Percentiles rank a stretch among this genome's conserved stretches.
Conservation (phyloP, 2,797 vertebrate species). For the Neosilurus mollespiculum region DNA sequence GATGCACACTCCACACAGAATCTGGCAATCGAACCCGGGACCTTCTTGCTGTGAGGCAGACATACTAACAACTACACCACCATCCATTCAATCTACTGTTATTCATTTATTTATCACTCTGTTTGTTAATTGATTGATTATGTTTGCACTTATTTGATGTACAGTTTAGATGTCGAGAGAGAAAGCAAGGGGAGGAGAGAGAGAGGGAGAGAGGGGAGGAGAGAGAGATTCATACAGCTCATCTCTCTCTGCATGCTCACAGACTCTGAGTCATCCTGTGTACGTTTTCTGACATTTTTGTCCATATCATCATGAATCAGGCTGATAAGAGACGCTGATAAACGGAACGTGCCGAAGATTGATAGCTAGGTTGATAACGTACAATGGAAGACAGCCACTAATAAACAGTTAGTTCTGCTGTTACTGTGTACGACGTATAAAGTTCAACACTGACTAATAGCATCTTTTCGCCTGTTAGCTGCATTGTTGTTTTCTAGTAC, state of each 20-base stretch:
- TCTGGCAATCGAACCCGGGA: too few species aligned
- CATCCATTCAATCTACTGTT: too few species aligned
- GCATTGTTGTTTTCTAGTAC: background rate
- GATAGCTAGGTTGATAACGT: background rate
- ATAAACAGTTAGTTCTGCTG: slow-evolving; percentile 3
- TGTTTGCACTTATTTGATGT: background rate
- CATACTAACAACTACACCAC: too few species aligned
- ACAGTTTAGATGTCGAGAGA: background rate
- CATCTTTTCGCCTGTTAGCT: background rate
- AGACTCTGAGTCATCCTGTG: slow-evolving; percentile 28
- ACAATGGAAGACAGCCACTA: background rate
- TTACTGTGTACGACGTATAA: background rate
- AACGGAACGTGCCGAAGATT: background rate
- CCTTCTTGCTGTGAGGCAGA: too few species aligned
- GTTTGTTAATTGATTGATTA: background rate
- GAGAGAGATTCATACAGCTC: background rate
- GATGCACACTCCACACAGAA: too few species aligned
- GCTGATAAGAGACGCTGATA: slow-evolving; percentile 16
- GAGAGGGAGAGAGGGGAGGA: too few species aligned
- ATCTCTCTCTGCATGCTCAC: background rate
- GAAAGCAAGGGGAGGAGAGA: background rate
- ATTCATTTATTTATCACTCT: background rate
- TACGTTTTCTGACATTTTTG: background rate
- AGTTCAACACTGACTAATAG: slow-evolving; percentile 19
- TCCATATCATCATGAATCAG: background rate